A percentile compares a stretch with the other conserved stretches of the same genome.
These are phyloP conservation scores for Pseudococcus viburni DNA, from an alignment of 2,888 invertebrate genomes.

Conservation along the genomic window DNA sequence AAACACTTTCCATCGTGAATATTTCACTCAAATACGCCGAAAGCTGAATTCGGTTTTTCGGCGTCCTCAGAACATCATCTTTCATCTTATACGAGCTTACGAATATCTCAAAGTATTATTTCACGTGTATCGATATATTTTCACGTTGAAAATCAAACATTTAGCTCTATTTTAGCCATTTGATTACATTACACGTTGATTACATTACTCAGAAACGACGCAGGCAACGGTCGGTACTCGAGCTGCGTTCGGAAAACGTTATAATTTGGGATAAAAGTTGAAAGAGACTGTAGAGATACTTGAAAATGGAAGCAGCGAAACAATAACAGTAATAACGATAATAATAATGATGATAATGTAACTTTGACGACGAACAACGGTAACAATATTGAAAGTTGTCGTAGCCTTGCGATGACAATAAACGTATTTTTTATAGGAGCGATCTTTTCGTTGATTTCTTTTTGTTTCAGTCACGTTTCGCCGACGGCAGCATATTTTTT, in stretches of 20 bases:
- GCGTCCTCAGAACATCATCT: no score
- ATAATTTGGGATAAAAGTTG: slow-evolving; percentile 54
- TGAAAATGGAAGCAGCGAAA: slow-evolving; percentile 58
- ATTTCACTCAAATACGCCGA: no score
- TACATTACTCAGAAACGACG: background rate
- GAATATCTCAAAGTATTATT: no score
- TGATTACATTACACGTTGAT: slow-evolving; percentile 15
- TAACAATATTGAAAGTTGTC: slow-evolving; percentile 66
- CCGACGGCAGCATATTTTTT: slow-evolving; percentile 66
- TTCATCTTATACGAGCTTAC: no score
- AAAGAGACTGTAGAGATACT: slow-evolving; percentile 49
- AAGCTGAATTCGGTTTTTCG: no score
- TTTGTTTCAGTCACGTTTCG: slow-evolving; percentile 65
- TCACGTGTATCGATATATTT: no score
- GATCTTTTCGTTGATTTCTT: slow-evolving; percentile 64
- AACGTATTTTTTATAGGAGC: slow-evolving; percentile 65
- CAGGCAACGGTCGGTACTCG: slow-evolving; percentile 1
- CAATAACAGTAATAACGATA: slow-evolving; percentile 65
- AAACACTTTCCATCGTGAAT: no score
- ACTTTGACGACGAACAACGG: slow-evolving; percentile 63
- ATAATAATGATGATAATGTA: slow-evolving; percentile 66
- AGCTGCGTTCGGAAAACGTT: background rate
- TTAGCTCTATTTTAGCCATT: background rate
- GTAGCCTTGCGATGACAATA: slow-evolving; percentile 63
- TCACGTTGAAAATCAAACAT: background rate